Evolutionary conservation across 2,797 vertebrate species (phyloP).

Genomic region (Synanceia verrucosa): DNA sequence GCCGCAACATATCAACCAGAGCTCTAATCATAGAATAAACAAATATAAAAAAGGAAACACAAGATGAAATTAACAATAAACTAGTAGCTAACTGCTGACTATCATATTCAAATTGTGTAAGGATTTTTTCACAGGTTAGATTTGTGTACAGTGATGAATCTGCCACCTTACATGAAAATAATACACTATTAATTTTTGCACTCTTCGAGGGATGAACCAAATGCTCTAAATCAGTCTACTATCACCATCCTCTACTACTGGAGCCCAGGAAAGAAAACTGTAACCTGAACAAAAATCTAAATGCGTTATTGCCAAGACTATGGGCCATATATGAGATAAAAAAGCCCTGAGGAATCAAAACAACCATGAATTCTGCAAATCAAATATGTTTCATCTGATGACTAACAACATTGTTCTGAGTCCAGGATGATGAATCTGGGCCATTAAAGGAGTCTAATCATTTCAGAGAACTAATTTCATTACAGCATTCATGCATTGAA

Average conservation of each 20-base stretch:
- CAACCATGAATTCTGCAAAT: slow-evolving; percentile 39
- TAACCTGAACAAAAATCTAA: slow-evolving; percentile 33
- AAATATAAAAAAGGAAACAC: slow-evolving; percentile 17
- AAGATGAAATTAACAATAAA: slow-evolving; percentile 5
- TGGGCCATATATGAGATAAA: slow-evolving; percentile 5
- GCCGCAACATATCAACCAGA: slow-evolving; percentile 91
- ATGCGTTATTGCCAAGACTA: slow-evolving; percentile 25
- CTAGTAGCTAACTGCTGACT: not conserved
- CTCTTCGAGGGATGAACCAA: slow-evolving; percentile 3
- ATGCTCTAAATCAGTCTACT: slow-evolving; percentile 2
- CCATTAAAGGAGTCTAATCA: slow-evolving; percentile 59
- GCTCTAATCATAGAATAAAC: slow-evolving; percentile 77
- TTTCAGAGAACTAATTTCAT: slow-evolving; percentile 41
- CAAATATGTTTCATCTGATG: slow-evolving; percentile 61
- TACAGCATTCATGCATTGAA: slow-evolving; percentile 25
- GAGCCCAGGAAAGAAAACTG: slow-evolving; percentile 5
- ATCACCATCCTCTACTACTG: slow-evolving; percentile 1
- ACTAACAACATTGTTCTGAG: slow-evolving; percentile 61
- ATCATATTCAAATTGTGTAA: not conserved
- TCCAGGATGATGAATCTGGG: slow-evolving; percentile 56
- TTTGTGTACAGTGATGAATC: not conserved
- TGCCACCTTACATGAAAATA: not conserved
- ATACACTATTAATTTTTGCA: not conserved
- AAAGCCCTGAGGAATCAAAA: slow-evolving; percentile 40
- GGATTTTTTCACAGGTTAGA: not conserved